A percentile compares a stretch with the other conserved stretches of the same genome.
Conservation (phyloP, 1,140 invertebrate species). For the Hyphantria cunea region DNA sequence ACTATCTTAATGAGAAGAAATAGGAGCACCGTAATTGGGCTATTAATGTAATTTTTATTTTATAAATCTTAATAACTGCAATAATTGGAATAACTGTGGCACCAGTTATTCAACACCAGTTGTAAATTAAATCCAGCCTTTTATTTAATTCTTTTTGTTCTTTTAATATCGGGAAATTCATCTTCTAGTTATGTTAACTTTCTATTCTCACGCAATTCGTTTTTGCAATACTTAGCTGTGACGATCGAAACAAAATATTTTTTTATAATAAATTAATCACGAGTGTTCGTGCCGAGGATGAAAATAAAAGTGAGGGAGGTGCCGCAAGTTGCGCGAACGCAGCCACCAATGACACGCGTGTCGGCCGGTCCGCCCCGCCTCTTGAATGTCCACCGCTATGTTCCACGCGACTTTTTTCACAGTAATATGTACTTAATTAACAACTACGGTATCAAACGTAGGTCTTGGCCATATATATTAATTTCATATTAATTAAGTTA, state of each 20-base stretch:
- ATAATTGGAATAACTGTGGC: too few relatives aligned
- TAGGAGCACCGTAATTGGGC: too few relatives aligned
- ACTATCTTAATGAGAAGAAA: too few relatives aligned
- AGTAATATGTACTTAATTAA: conserved; percentile 44
- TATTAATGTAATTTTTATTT: too few relatives aligned
- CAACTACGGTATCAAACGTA: conserved; percentile 18
- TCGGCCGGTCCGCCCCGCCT: conserved; percentile 29
- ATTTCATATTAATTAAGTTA: conserved; percentile 60
- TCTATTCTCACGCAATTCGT: too few relatives aligned
- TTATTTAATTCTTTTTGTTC: background rate
- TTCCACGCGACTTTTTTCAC: conserved; percentile 50
- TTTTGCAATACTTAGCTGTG: too few relatives aligned
- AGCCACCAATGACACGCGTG: conserved; percentile 8
- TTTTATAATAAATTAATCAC: conserved; percentile 75
- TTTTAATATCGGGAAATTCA: background rate
- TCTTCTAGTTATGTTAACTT: conserved; percentile 11
- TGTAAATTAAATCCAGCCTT: conserved; percentile 1
- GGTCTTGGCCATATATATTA: conserved; percentile 22
- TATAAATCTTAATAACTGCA: too few relatives aligned
- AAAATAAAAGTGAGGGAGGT: conserved; percentile 42
- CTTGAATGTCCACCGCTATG: conserved; percentile 41
- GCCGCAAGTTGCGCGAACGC: conserved; percentile 30
- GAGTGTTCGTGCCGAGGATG: conserved; percentile 43
- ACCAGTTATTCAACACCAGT: too few relatives aligned
- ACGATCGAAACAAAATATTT: too few relatives aligned